Percentiles rank a stretch among this genome's conserved stretches.
phyloP scores from a whole-genome alignment of 2,113 vertebrate genomes.

The Ceyx margarethae region DNA sequence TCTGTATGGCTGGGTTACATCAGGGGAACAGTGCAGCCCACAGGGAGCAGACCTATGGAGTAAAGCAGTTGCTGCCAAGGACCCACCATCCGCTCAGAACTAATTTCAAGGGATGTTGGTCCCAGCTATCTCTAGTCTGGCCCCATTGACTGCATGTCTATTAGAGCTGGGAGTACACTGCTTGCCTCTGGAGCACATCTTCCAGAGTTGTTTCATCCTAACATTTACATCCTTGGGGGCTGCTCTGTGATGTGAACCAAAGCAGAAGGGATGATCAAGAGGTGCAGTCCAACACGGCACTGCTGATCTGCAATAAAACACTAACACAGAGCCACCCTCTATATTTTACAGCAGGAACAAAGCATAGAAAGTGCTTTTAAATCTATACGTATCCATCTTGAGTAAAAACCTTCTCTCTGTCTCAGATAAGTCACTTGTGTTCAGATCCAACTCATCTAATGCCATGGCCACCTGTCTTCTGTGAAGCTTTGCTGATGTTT shows the following conservation, averaged over 20 bases:
- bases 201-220: not conserved
- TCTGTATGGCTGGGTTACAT: not conserved
- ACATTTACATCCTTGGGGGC: accelerated
- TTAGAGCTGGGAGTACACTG: not conserved
- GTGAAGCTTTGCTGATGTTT: not conserved
- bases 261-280: accelerated
- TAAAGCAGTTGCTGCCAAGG: not conserved
- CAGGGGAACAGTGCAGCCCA: not conserved
- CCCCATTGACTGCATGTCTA: not conserved
- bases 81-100: not conserved
- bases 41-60: not conserved
- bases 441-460: not conserved
- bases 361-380: not conserved
- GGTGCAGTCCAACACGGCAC: not conserved
- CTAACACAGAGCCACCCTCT: not conserved
- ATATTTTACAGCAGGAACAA: not conserved
- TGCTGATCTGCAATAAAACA: not conserved
- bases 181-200: not conserved
- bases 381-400: not conserved
- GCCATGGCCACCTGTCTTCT: not conserved
- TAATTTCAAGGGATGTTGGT: not conserved
- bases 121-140: not conserved
- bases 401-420: not conserved
- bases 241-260: not conserved
- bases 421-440: not conserved